Evolutionary conservation across 2,113 vertebrate species (phyloP).

Genomic region (Brachionichthys hirsutus): DNA sequence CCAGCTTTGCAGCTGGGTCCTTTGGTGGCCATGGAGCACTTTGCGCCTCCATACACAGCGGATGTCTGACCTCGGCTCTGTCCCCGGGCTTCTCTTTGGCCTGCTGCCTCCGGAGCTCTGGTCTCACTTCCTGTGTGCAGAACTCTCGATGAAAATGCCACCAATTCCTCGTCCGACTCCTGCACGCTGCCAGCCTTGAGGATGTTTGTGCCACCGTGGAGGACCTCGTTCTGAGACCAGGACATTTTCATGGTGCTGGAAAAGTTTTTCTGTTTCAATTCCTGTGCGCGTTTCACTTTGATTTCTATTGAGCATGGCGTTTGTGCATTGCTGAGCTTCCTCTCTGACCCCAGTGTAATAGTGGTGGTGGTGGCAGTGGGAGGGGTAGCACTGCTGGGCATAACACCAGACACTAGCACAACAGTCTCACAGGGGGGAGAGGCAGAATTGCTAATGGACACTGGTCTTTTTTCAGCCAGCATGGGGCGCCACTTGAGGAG

Average conservation of each 20-base stretch:
- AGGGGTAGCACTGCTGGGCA: conserved; percentile 13
- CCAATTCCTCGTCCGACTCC: conserved; percentile 35
- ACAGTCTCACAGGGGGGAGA: conserved; percentile 18
- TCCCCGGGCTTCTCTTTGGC: conserved; percentile 64
- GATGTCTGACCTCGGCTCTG: conserved; percentile 55
- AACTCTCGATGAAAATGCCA: conserved; percentile 39
- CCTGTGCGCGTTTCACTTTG: conserved; percentile 46
- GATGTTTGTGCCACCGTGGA: conserved; percentile 49
- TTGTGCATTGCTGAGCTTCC: conserved; percentile 41
- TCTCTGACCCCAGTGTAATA: conserved; percentile 26
- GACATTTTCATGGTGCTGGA: conserved; percentile 54
- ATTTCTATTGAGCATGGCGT: conserved; percentile 40
- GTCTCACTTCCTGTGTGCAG: conserved; percentile 37
- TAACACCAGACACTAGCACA: background rate
- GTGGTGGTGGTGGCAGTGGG: conserved; percentile 16
- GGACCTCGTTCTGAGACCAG: conserved; percentile 44
- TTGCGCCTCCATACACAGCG: conserved; percentile 43
- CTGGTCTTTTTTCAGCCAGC: conserved; percentile 15
- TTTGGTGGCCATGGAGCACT: conserved; percentile 49
- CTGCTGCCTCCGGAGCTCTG: conserved; percentile 48
- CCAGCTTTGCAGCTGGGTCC: conserved; percentile 63
- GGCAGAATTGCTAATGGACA: conserved; percentile 8
- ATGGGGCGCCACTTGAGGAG: conserved; percentile 45
- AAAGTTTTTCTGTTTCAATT: conserved; percentile 67
- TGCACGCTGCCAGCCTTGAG: conserved; percentile 37